These are phyloP conservation scores for Acrocephalus arundinaceus DNA, from an alignment of 2,113 vertebrate species.

Conservation along the genomic window DNA sequence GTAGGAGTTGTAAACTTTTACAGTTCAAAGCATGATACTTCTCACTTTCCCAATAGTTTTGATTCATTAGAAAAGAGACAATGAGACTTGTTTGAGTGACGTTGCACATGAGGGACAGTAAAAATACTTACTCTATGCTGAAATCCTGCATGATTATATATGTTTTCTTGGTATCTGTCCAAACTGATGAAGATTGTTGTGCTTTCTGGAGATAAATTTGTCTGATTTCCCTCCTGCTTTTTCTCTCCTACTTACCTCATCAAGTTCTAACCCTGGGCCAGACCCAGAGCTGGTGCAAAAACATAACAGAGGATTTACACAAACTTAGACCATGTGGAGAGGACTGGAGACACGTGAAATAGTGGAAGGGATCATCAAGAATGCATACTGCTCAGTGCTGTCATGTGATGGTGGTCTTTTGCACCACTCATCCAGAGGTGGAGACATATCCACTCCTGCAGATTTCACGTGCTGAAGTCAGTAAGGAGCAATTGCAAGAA, in stretches of 20 bases:
- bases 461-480: background rate
- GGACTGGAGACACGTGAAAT: background rate
- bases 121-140: background rate
- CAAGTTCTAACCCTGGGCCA: background rate
- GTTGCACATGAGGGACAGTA: background rate
- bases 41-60: background rate
- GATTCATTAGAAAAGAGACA: background rate
- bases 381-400: background rate
- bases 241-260: background rate
- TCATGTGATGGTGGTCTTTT: background rate
- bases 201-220: background rate
- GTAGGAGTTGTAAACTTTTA: background rate
- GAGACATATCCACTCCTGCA: background rate
- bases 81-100: background rate
- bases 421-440: background rate
- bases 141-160: background rate
- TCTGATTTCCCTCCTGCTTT: background rate
- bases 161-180: background rate
- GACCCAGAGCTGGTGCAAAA: background rate
- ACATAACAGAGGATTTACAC: background rate
- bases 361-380: background rate
- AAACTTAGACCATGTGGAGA: background rate
- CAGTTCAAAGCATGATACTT: background rate
- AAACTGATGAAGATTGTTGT: background rate
- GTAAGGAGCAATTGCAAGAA: background rate